These are phyloP conservation scores for Barbus barbus DNA, from an alignment of 2,113 vertebrate genomes.

Conservation along the genomic window DNA sequence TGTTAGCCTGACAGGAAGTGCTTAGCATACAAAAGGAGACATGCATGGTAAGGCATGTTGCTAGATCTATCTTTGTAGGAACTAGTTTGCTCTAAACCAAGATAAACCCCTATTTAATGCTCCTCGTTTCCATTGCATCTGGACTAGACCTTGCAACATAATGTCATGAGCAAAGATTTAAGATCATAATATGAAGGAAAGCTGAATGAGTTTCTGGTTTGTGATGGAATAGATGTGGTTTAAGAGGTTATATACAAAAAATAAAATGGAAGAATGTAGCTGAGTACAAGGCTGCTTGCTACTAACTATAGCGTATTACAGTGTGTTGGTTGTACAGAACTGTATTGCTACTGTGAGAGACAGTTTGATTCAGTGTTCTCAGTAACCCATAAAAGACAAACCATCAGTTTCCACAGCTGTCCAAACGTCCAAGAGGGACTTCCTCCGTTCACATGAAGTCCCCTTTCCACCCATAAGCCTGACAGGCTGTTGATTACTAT, in stretches of 20 bases:
- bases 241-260: not conserved
- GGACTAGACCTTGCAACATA: not conserved
- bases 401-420: conserved; percentile 9
- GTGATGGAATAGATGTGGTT: not conserved
- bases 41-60: conserved; percentile 25
- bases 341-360: not conserved
- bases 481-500: conserved; percentile 27
- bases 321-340: not conserved
- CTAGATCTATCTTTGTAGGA: conserved; percentile 23
- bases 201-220: not conserved
- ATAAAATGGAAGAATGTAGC: too few relatives aligned
- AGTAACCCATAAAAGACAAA: conserved; percentile 13
- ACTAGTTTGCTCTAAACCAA: not conserved
- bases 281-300: not conserved
- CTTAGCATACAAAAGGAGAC: too few relatives aligned
- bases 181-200: not conserved
- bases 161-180: not conserved
- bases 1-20: conserved; percentile 33
- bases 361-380: conserved; percentile 6
- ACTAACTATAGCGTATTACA: not conserved
- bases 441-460: not conserved
- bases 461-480: conserved; percentile 49
- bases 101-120: not conserved
- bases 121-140: not conserved
- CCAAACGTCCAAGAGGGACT: conserved; percentile 21